These are phyloP conservation scores for Telenomus remus DNA, from an alignment of 1,140 invertebrate genomes.

Conservation along the genomic window DNA sequence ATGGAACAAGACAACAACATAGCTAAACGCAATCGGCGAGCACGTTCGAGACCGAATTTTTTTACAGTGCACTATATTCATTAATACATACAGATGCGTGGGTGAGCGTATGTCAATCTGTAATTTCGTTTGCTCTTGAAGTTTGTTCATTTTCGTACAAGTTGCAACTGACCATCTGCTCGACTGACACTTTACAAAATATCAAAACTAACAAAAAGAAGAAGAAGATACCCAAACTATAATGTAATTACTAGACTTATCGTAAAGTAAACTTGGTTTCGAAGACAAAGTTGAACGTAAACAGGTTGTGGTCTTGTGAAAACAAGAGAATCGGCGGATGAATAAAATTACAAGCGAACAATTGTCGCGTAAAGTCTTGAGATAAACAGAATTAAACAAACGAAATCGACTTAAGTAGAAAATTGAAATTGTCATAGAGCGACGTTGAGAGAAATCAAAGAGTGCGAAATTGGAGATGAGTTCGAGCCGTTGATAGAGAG, in stretches of 20 bases:
- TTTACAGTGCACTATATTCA: constrained; percentile 47
- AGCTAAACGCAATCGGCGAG: constrained; percentile 8
- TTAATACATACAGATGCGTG: constrained; percentile 25
- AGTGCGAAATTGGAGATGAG: too few species aligned
- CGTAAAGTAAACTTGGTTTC: constrained; percentile 35
- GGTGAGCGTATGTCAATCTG: constrained; percentile 44
- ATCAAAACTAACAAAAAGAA: constrained; percentile 56
- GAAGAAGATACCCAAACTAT: constrained; percentile 48
- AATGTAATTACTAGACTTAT: constrained; percentile 49
- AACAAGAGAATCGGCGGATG: too few species aligned
- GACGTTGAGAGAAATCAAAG: too few species aligned
- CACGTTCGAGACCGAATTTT: constrained; percentile 34
- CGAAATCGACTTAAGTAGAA: too few species aligned
- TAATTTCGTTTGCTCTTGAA: constrained; percentile 28
- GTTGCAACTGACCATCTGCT: constrained; percentile 39
- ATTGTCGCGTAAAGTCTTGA: too few species aligned
- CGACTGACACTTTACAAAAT: constrained; percentile 56
- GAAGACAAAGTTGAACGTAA: constrained; percentile 38
- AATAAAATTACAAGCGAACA: too few species aligned
- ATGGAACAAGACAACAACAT: background rate
- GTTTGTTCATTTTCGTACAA: constrained; percentile 33
- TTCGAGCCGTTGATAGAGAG: too few species aligned
- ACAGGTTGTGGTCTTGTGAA: constrained; percentile 9
- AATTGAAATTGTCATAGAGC: too few species aligned
- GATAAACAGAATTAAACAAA: too few species aligned